These are phyloP conservation scores for Himalopsyche tibetana DNA, from an alignment of 2,888 invertebrate species.

Conservation along the genomic window DNA sequence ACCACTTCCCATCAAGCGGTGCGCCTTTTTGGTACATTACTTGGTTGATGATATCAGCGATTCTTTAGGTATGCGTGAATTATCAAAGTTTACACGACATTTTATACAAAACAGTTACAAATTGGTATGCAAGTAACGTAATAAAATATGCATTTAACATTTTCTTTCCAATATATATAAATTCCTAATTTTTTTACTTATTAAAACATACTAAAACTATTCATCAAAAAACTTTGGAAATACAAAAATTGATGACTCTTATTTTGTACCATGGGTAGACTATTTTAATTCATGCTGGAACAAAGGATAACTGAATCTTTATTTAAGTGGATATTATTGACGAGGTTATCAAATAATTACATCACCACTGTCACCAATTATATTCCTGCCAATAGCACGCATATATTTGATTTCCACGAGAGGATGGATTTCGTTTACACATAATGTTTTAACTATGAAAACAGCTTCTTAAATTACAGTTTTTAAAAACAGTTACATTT, in stretches of 20 bases:
- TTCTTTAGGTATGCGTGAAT: too few relatives aligned
- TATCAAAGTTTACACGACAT: too few relatives aligned
- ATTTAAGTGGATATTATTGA: neutral
- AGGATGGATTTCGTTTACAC: neutral
- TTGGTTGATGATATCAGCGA: neutral
- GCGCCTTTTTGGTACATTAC: neutral
- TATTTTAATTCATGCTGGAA: slow-evolving; percentile 5
- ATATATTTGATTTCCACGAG: slow-evolving; percentile 29
- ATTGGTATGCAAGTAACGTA: too few relatives aligned
- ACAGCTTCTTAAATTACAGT: neutral
- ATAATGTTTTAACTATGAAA: neutral
- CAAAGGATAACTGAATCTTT: neutral
- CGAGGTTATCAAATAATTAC: slow-evolving; percentile 35
- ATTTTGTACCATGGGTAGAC: neutral
- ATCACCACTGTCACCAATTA: slow-evolving; percentile 41
- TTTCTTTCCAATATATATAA: too few relatives aligned
- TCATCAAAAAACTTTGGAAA: too few relatives aligned
- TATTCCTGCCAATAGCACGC: slow-evolving; percentile 43
- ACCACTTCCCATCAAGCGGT: neutral
- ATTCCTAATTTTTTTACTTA: too few relatives aligned
- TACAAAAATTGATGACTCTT: too few relatives aligned
- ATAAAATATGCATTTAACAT: too few relatives aligned
- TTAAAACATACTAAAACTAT: too few relatives aligned
- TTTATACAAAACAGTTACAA: too few relatives aligned
- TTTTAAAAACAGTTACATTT: neutral